These are phyloP conservation scores for Irena cyanogastra DNA, from an alignment of 2,113 vertebrate genomes.

Conservation along the genomic window DNA sequence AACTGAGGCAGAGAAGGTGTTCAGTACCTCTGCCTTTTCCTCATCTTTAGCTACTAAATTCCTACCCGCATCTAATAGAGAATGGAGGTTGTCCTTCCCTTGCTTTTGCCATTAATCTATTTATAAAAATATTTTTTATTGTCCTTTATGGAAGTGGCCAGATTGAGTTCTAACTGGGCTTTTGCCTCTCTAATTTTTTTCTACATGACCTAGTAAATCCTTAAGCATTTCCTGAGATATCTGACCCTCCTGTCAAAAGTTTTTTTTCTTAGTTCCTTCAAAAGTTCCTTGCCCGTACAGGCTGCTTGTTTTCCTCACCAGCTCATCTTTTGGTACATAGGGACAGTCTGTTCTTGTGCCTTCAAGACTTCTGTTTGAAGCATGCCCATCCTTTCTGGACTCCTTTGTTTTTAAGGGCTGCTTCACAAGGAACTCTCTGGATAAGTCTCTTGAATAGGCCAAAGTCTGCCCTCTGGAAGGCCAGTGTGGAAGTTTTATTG, in stretches of 20 bases:
- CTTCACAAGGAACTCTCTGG: not conserved
- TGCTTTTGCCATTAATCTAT: not conserved
- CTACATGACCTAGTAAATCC: not conserved
- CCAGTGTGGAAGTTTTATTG: not conserved
- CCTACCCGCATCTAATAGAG: not conserved
- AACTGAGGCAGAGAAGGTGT: not conserved
- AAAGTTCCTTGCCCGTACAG: not conserved
- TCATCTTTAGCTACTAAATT: not conserved
- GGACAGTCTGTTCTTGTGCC: not conserved
- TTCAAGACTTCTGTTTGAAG: not conserved
- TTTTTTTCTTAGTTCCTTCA: not conserved
- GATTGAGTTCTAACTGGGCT: not conserved
- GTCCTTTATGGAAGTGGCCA: not conserved
- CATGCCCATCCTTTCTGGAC: not conserved
- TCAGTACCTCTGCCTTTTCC: not conserved
- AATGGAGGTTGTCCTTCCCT: not conserved
- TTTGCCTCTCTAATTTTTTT: not conserved
- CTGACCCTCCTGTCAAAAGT: not conserved
- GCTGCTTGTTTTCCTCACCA: fast-evolving
- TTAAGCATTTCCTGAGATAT: not conserved
- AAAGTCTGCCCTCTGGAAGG: not conserved
- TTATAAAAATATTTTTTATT: not conserved
- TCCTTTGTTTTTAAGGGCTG: not conserved
- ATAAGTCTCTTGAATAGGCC: not conserved
- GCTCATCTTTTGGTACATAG: not conserved